Evolutionary conservation across 2,888 invertebrate species (phyloP), one percentile per base, ranked within the genome.

Genomic region (Stramonita haemastoma): DNA sequence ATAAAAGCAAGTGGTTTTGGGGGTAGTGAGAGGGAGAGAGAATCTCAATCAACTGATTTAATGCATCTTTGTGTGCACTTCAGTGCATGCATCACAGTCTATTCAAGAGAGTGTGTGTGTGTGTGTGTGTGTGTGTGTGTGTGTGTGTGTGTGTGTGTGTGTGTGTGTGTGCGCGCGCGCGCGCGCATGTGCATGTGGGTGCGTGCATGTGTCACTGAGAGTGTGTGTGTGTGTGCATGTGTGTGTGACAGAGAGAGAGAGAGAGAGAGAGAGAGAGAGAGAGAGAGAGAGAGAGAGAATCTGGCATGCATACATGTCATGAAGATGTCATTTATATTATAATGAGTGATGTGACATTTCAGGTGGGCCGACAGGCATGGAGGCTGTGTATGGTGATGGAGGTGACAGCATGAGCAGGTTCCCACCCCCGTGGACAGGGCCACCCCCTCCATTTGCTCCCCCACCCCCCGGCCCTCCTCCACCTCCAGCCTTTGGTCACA

Each of bases 141-240:
- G n/a, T 83, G 22, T n/a, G 4, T 83, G n/a, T 83, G 8, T 83
- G 32, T 81, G 81, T 32, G 81, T 81, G 81, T 81, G 81, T 29
- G 32, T 81, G 81, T 81, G 81, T 32, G 22, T 15, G 81, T 32
- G 34, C 36, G 19, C 4, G 81, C 22, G 34, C 13, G 34, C 36
- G 36, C 36, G 22, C 17, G 8, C 32, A 8, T 29, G 6, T 13
- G 17, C 11, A 29, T 77, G 77, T 11, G 8, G n/a, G n/a, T 32
- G 77, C 32, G 32, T 6, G 0, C 29, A 32, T 22, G 2, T 22
- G 22, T 77, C 22, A 29, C 19, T 15, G 77, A 36, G 46, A 17
- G 36, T 77, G 77, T 77, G 77, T 70, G 19, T 70, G 22, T 70
- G 22, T 70, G 70, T 70, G 70, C 19, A 8, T n/a, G 32, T 11